Evolutionary conservation across 2,888 invertebrate species (phyloP).

Genomic region (Schrankia costaestrigalis): DNA sequence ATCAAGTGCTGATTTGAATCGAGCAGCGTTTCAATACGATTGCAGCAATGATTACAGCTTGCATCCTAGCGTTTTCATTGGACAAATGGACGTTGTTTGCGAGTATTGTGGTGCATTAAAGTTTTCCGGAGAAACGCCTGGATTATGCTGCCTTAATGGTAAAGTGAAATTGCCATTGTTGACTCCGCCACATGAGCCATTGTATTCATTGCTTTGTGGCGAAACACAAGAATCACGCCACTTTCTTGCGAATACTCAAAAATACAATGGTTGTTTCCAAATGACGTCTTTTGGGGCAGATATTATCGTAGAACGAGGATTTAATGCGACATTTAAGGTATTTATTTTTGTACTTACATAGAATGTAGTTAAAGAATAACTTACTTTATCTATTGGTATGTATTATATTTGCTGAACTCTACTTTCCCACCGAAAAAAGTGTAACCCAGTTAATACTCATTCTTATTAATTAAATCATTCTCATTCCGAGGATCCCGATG

Average conservation of each 20-base stretch:
- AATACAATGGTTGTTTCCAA: slow-evolving; percentile 43
- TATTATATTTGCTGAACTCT: too few species aligned
- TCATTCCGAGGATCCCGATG: too few species aligned
- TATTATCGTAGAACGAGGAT: slow-evolving; percentile 34
- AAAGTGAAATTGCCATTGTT: slow-evolving; percentile 28
- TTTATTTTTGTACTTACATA: too few species aligned
- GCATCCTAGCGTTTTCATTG: slow-evolving; percentile 24
- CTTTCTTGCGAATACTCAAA: slow-evolving; percentile 41
- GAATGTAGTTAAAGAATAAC: too few species aligned
- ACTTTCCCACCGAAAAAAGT: too few species aligned
- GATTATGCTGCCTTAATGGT: slow-evolving; percentile 31
- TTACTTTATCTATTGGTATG: too few species aligned
- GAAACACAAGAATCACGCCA: slow-evolving; percentile 37
- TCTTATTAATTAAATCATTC: too few species aligned
- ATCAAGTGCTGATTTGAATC: slow-evolving; percentile 36
- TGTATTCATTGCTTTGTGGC: slow-evolving; percentile 30
- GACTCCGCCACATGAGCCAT: slow-evolving; percentile 31
- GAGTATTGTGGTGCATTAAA: slow-evolving; percentile 35
- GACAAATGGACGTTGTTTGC: slow-evolving; percentile 33
- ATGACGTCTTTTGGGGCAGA: slow-evolving; percentile 44
- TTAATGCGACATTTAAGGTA: slow-evolving; percentile 30
- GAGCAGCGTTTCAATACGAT: slow-evolving; percentile 38
- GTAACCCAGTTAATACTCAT: too few species aligned
- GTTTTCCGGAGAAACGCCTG: slow-evolving; percentile 20
- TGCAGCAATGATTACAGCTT: slow-evolving; percentile 26